Evolutionary conservation across 2,797 vertebrate species (phyloP).

Genomic region (Acestrorhynchus altus): DNA sequence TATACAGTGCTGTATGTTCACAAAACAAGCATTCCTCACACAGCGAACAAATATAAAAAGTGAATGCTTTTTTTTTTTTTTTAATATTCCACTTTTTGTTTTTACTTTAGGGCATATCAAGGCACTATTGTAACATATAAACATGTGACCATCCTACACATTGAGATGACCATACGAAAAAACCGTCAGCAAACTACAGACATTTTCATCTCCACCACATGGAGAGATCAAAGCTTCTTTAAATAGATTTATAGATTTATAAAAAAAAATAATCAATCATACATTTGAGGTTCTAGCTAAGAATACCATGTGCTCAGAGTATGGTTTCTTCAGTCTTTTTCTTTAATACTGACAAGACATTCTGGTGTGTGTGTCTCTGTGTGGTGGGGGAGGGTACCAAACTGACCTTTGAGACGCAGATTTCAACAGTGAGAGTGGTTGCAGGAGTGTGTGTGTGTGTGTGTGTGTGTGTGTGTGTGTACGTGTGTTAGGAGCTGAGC

Average conservation of each 20-base stretch:
- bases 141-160: constrained; percentile 53
- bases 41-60: constrained; percentile 65
- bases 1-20: constrained; percentile 65
- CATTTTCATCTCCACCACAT: constrained; percentile 44
- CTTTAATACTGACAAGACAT: constrained; percentile 33
- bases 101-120: constrained; percentile 65
- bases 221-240: constrained; percentile 49
- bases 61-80: constrained; percentile 53
- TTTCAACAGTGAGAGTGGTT: constrained; percentile 3
- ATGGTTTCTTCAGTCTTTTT: constrained; percentile 38
- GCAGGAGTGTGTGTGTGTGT: constrained; percentile 16
- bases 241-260: constrained; percentile 47
- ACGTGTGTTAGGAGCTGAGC: constrained; percentile 86
- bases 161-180: constrained; percentile 49
- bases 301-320: constrained; percentile 53
- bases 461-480: constrained; percentile 56
- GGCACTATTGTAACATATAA: constrained; percentile 73
- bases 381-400: constrained; percentile 14
- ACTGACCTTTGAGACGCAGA: constrained; percentile 21
- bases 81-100: constrained; percentile 22
- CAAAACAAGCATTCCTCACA: constrained; percentile 67
- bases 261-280: constrained; percentile 26
- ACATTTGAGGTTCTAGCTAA: constrained; percentile 58
- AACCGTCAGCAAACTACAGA: constrained; percentile 50
- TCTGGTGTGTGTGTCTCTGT: constrained; percentile 26